These are phyloP conservation scores for Acanthurus lineatus DNA, from an alignment of 2,797 vertebrate species.

Conservation along the genomic window DNA sequence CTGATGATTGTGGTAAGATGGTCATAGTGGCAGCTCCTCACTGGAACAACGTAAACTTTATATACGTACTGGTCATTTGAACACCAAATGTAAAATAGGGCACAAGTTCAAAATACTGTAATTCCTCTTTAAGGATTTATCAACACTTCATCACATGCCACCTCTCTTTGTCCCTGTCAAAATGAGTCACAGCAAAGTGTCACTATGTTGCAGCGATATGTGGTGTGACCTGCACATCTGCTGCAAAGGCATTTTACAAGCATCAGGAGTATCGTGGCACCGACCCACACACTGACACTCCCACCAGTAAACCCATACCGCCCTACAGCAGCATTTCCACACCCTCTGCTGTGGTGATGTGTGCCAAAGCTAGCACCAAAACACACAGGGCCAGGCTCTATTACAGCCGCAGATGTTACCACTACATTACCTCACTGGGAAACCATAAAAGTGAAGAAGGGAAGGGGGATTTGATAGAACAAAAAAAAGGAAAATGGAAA, in stretches of 20 bases:
- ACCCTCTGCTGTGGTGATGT: constrained; percentile 15
- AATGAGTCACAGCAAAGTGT: neutral
- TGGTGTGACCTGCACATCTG: neutral
- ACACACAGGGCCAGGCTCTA: constrained; percentile 39
- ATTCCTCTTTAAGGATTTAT: too few relatives aligned
- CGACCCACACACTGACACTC: constrained; percentile 25
- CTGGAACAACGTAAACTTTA: too few relatives aligned
- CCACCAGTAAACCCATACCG: neutral
- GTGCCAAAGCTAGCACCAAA: constrained; percentile 53
- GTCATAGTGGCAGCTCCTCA: too few relatives aligned
- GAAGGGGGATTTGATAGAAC: neutral
- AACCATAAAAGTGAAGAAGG: constrained; percentile 32
- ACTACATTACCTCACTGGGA: constrained; percentile 69
- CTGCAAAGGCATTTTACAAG: constrained; percentile 25
- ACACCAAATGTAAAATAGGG: too few relatives aligned
- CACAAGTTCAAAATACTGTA: too few relatives aligned
- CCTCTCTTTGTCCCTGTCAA: too few relatives aligned
- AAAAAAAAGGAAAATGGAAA: constrained; percentile 19
- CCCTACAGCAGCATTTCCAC: constrained; percentile 16
- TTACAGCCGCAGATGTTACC: constrained; percentile 67
- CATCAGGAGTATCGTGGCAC: neutral
- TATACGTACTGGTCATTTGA: too few relatives aligned
- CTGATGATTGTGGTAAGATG: too few relatives aligned
- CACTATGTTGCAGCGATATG: neutral
- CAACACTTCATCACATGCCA: too few relatives aligned